phyloP scores from a whole-genome alignment of 2,888 invertebrate genomes.

The Diloba caeruleocephala region DNA sequence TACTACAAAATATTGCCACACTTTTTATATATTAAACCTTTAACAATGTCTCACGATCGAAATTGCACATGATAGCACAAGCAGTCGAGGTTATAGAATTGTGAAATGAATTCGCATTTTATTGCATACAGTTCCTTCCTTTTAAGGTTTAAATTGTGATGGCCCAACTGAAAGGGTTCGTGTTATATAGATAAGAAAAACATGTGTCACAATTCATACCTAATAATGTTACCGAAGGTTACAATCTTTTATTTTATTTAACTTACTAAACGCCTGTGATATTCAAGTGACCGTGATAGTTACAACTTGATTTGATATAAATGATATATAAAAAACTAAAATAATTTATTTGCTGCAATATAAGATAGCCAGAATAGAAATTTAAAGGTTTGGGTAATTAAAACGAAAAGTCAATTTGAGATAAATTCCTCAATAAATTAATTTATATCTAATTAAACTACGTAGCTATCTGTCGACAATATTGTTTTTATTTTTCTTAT shows the following conservation, averaged over 20 bases:
- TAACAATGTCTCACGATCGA: conserved; percentile 32
- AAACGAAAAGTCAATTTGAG: conserved; percentile 28
- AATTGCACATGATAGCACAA: conserved; percentile 40
- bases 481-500: conserved; percentile 56
- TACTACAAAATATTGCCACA: conserved; percentile 23
- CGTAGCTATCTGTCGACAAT: conserved; percentile 42
- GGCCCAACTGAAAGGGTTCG: conserved; percentile 41
- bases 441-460: conserved; percentile 48
- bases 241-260: conserved; percentile 11
- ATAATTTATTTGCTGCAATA: neutral
- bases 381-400: neutral
- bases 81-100: conserved; percentile 43
- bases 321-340: no score
- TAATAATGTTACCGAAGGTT: conserved; percentile 30
- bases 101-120: conserved; percentile 38
- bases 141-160: conserved; percentile 30
- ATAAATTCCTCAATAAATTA: conserved; percentile 26
- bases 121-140: conserved; percentile 30
- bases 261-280: no score
- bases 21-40: conserved; percentile 13
- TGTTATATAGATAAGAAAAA: conserved; percentile 16
- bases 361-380: neutral
- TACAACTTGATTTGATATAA: no score
- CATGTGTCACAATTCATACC: conserved; percentile 28
- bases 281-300: no score